Percentiles rank a stretch among this genome's conserved stretches.
Evolutionary conservation across 2,797 vertebrate species (phyloP).

Genomic region (Cyprinella venusta): DNA sequence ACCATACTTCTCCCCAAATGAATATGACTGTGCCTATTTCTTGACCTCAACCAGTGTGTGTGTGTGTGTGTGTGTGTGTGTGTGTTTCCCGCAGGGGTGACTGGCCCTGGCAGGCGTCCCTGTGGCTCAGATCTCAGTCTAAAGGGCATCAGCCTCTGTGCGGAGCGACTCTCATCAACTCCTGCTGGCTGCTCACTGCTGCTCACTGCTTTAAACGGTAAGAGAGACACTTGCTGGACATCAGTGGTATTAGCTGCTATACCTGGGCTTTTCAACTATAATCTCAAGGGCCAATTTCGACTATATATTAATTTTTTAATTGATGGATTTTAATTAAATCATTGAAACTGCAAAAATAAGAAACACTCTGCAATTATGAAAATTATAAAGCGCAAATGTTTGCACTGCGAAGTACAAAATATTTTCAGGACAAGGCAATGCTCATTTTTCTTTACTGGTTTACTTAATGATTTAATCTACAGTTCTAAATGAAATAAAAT

Average conservation of each 20-base stretch:
- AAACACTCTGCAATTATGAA: background rate
- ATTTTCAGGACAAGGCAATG: background rate
- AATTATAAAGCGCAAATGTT: background rate
- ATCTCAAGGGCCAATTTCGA: background rate
- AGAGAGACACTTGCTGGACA: constrained; percentile 61
- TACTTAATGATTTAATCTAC: background rate
- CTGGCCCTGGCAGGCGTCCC: constrained; percentile 91
- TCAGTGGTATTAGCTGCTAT: background rate
- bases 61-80: no score
- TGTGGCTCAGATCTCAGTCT: constrained; percentile 81
- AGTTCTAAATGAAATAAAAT: background rate
- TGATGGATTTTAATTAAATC: background rate
- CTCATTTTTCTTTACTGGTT: background rate
- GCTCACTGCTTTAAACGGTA: constrained; percentile 91
- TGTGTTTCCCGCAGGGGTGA: constrained; percentile 74
- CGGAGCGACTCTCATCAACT: constrained; percentile 87
- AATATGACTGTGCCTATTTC: background rate
- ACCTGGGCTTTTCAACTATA: background rate
- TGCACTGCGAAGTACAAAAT: background rate
- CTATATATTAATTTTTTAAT: background rate
- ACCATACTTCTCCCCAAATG: background rate
- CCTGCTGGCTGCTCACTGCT: constrained; percentile 91
- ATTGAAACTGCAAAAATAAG: background rate
- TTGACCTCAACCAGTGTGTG: constrained; percentile 2
- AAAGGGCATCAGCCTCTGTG: constrained; percentile 82